phyloP scores from a whole-genome alignment of 2,113 vertebrate species.

The Sterrhoptilus dennistouni region DNA sequence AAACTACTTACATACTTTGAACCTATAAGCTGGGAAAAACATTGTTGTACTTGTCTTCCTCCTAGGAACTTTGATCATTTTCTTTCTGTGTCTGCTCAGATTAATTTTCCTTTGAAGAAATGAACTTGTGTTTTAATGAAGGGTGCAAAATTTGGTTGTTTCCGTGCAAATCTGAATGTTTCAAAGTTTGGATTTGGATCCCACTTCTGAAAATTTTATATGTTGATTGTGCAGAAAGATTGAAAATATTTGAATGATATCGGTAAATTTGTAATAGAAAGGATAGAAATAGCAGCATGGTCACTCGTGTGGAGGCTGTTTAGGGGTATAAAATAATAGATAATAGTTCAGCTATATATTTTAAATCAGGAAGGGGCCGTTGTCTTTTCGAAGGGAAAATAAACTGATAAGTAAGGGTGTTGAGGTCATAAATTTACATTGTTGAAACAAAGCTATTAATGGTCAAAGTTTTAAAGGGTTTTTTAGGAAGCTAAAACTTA shows the following conservation, averaged over 20 bases:
- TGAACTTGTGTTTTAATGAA: not conserved
- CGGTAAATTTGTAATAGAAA: accelerated
- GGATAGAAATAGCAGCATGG: not conserved
- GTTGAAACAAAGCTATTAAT: not conserved
- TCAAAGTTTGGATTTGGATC: not conserved
- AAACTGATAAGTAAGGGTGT: not conserved
- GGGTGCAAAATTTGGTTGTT: not conserved
- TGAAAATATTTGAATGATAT: not conserved
- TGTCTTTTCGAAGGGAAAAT: not conserved
- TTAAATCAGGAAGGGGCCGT: not conserved
- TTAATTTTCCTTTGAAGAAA: not conserved
- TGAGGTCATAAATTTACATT: not conserved
- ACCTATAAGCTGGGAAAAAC: not conserved
- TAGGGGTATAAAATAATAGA: not conserved
- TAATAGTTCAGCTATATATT: not conserved
- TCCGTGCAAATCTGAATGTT: not conserved
- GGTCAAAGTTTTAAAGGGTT: accelerated
- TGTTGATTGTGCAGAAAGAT: not conserved
- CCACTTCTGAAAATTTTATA: not conserved
- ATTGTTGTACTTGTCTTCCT: not conserved
- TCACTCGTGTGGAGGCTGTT: not conserved
- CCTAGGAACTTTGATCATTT: not conserved
- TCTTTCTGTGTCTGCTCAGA: not conserved
- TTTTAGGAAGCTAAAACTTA: not conserved
- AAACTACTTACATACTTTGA: not conserved